Percentiles rank a stretch among this genome's conserved stretches.
Conservation (phyloP, 1,140 invertebrate genomes). For the Heliconius eleuchia region DNA sequence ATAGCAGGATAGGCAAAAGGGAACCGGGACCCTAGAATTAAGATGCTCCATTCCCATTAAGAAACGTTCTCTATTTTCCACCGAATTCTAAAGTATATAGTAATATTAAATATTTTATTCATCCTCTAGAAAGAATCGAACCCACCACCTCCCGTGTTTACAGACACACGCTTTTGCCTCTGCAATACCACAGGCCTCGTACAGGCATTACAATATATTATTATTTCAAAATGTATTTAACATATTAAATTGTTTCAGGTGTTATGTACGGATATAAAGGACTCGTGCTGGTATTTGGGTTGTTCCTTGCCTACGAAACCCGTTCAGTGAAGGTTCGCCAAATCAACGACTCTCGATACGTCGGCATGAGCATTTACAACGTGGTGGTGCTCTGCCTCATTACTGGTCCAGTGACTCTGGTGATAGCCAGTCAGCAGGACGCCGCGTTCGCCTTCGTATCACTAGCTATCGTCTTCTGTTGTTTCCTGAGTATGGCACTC, state of each 20-base stretch:
- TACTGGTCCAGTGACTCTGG: slow-evolving; percentile 97
- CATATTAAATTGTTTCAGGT: slow-evolving; percentile 82
- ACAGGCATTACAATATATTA: too few species aligned
- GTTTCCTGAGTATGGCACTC: slow-evolving; percentile 97
- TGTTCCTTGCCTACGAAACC: slow-evolving; percentile 99
- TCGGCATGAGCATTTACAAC: slow-evolving; percentile 99
- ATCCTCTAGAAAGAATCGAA: too few species aligned
- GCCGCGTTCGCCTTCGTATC: slow-evolving; percentile 98
- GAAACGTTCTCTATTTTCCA: too few species aligned
- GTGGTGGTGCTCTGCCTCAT: slow-evolving; percentile 98
- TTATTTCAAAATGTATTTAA: neutral
- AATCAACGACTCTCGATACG: slow-evolving; percentile 97
- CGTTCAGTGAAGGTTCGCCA: slow-evolving; percentile 96
- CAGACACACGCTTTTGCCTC: too few species aligned
- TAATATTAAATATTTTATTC: too few species aligned
- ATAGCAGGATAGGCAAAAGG: too few species aligned
- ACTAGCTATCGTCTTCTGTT: slow-evolving; percentile 97
- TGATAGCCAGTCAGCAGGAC: slow-evolving; percentile 98
- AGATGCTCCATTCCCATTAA: too few species aligned
- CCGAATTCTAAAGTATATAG: too few species aligned
- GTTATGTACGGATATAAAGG: slow-evolving; percentile 98
- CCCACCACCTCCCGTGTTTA: too few species aligned
- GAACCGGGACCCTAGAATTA: too few species aligned
- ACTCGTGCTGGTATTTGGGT: slow-evolving; percentile 96
- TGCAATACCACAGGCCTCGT: too few species aligned